Conservation (phyloP, 2,113 vertebrate genomes). For the Hippocampus zosterae region DNA sequence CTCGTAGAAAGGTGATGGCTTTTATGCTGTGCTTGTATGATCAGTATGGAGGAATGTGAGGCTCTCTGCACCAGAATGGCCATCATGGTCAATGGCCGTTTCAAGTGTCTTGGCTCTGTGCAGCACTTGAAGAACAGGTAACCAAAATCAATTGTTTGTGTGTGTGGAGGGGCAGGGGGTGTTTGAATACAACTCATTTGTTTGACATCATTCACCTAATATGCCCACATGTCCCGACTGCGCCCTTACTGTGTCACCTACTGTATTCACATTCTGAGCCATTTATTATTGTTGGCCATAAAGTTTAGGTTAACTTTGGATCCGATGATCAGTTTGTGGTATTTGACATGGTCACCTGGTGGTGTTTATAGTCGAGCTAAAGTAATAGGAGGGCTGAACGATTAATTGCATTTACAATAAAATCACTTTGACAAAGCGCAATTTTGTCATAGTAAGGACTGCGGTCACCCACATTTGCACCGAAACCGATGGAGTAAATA, state of each 20-base stretch:
- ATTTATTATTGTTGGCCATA: neutral
- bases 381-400: too few species aligned
- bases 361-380: too few species aligned
- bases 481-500: too few species aligned
- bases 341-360: too few species aligned
- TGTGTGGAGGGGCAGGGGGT: neutral
- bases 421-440: too few species aligned
- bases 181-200: neutral
- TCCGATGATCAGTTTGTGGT: too few species aligned
- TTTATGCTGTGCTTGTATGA: slow-evolving; percentile 11
- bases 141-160: neutral
- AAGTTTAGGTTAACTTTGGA: too few species aligned
- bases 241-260: neutral
- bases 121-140: slow-evolving; percentile 90
- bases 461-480: too few species aligned
- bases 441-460: too few species aligned
- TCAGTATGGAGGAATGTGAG: slow-evolving; percentile 91
- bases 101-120: slow-evolving; percentile 84
- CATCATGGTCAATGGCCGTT: slow-evolving; percentile 88
- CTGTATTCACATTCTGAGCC: neutral
- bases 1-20: neutral
- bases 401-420: too few species aligned
- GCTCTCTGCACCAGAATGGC: slow-evolving; percentile 87
- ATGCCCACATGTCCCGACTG: neutral
- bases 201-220: neutral